Conservation (phyloP, 2,797 vertebrate genomes). For the Iguana delicatissima region DNA sequence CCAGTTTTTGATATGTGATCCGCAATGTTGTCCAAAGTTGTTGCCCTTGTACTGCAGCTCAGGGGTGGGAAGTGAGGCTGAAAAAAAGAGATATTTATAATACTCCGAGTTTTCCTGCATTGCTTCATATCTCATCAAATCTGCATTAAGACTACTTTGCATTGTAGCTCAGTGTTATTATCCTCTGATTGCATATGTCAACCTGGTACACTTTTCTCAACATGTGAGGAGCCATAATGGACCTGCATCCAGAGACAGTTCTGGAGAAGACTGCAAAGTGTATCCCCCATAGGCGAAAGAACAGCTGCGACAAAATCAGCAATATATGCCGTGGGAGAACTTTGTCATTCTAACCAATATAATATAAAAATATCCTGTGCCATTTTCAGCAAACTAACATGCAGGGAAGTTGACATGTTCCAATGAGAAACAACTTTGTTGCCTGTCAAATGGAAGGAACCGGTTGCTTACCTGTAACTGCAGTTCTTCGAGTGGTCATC, state of each 20-base stretch:
- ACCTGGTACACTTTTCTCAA: not conserved
- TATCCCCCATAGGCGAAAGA: no score
- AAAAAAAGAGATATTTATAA: not conserved
- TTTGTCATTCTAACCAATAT: no score
- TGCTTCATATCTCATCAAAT: not conserved
- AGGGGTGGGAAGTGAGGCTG: not conserved
- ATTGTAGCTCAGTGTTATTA: not conserved
- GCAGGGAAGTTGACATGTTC: no score
- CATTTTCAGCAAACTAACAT: no score
- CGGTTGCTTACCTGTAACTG: no score
- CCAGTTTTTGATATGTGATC: not conserved
- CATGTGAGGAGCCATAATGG: not conserved
- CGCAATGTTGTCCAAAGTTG: not conserved
- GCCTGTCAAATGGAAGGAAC: no score
- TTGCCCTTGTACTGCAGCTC: not conserved
- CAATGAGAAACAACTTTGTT: no score
- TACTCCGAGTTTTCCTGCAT: not conserved
- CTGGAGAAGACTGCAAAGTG: not conserved
- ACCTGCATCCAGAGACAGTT: not conserved
- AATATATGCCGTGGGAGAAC: no score
- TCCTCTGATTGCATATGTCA: not conserved
- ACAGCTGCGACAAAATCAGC: no score
- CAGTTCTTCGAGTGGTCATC: no score
- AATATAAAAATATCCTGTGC: no score
- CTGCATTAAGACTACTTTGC: not conserved